Base-by-base conservation (phyloP, 2,797 vertebrate genomes). In the Melanotaenia pygmaea region DNA sequence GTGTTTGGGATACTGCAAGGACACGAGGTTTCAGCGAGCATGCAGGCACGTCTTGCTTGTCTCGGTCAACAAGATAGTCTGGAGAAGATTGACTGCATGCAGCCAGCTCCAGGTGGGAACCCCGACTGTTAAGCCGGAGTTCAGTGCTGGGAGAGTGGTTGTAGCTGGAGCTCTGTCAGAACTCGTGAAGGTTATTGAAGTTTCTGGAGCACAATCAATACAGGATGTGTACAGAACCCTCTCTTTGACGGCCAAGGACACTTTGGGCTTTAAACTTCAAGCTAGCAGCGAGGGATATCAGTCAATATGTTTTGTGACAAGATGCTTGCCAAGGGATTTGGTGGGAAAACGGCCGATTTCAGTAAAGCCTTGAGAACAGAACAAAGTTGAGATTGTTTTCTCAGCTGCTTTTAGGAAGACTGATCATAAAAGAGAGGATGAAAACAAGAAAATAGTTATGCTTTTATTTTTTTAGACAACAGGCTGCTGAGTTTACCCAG, bases 121-220 rank as follows among this genome's bases (percentile, higher is more conserved):
- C 81, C 81, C 86, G 65, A 35, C 83, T 69, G 90, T 67, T 85
- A 74, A 61, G 70, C 73, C 12, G 74, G 59, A 76, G 74, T 82
- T 80, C 76, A 59, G 64, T 45, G 30, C 77, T 81, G 75, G 34
- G 77, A 80, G 79, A 82, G 76, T 60, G 77, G 81, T 65, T 74
- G 78, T 64, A 67, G 84, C 78, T 78, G 70, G 80, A 80, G 81
- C 81, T 76, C 66, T 76, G 79, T 91, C 86, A 89, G 77, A 91
- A 90, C 84, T 81, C 74, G 64, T 84, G 82, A 87, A 88, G 85
- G 89, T 90, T 90, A 86, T 90, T 92, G 89, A 91, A 91, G 85
- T 92, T 90, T 86, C 77, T 82, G 84, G 83, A 89, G 80, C 80
- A 76, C 76, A 75, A 88, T 93, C 91, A 84, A 93, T 91, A 87